phyloP scores from a whole-genome alignment of 2,113 vertebrate species.

The Cebus imitator region DNA sequence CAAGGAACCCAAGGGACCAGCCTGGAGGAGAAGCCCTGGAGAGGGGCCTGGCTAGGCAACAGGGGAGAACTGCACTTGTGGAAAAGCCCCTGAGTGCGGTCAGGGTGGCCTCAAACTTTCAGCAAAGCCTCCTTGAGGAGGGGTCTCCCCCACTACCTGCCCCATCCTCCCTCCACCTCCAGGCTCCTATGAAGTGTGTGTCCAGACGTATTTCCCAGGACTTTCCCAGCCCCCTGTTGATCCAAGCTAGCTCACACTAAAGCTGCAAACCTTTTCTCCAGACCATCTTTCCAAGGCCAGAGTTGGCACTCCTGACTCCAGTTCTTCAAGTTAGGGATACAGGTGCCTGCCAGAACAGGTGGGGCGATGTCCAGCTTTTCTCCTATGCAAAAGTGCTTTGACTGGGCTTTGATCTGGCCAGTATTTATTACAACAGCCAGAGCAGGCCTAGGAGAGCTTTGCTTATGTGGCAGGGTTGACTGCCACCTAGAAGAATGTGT shows the following conservation, averaged over 20 bases:
- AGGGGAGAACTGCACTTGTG: neutral
- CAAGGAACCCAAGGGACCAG: neutral
- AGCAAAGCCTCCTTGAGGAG: neutral
- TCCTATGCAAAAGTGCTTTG: neutral
- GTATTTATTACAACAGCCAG: neutral
- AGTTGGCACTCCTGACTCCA: neutral
- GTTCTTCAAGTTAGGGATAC: neutral
- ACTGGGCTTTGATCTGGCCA: neutral
- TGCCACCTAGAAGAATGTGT: neutral
- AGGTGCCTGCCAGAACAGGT: neutral
- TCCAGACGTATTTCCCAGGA: neutral
- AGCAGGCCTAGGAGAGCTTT: neutral
- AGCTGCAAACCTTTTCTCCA: neutral
- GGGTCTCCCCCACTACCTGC: neutral
- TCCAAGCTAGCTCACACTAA: neutral
- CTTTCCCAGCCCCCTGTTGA: neutral
- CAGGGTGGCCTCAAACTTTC: neutral
- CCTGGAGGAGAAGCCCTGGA: neutral
- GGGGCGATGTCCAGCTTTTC: neutral
- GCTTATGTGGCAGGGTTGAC: too few species aligned
- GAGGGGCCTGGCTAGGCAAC: neutral
- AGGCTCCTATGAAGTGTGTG: rapidly evolving
- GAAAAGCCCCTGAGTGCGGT: neutral
- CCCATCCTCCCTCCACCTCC: neutral
- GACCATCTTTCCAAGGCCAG: neutral